A percentile compares a stretch with the other conserved stretches of the same genome.
These are phyloP conservation scores for Melanostoma mellinum DNA, from an alignment of 2,888 invertebrate genomes.

Conservation along the genomic window DNA sequence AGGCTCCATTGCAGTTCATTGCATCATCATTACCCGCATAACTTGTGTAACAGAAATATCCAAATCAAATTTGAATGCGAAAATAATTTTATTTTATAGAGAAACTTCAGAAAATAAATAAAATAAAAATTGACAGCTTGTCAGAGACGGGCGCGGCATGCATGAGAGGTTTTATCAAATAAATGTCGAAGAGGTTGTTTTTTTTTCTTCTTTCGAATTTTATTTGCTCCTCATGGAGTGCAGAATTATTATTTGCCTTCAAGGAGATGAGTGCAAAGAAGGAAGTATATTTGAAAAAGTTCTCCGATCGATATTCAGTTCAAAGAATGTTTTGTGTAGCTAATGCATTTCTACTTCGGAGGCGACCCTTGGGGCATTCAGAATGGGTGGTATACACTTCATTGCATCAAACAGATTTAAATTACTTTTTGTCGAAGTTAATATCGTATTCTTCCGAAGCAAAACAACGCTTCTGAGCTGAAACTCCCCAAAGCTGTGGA, in stretches of 20 bases:
- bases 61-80: conserved; percentile 53
- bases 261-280: conserved; percentile 4
- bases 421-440: background rate
- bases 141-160: background rate
- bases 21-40: conserved; percentile 60
- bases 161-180: conserved; percentile 35
- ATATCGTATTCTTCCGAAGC: background rate
- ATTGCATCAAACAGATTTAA: conserved; percentile 22
- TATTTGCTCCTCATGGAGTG: conserved; percentile 36
- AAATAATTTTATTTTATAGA: conserved; percentile 57
- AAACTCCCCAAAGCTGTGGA: background rate
- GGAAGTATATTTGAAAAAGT: conserved; percentile 4
- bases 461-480: too few species aligned
- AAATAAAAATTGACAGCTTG: conserved; percentile 50
- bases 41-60: conserved; percentile 20
- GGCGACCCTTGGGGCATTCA: conserved; percentile 10
- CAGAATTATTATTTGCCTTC: conserved; percentile 21
- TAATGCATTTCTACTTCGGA: conserved; percentile 30
- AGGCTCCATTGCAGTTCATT: conserved; percentile 62
- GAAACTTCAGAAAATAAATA: conserved; percentile 58
- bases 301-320: conserved; percentile 28
- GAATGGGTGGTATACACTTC: conserved; percentile 20
- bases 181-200: conserved; percentile 42
- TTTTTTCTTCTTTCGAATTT: conserved; percentile 4
- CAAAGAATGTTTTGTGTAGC: conserved; percentile 31